Conservation (phyloP, 2,113 vertebrate species). For the Ahaetulla prasina region DNA sequence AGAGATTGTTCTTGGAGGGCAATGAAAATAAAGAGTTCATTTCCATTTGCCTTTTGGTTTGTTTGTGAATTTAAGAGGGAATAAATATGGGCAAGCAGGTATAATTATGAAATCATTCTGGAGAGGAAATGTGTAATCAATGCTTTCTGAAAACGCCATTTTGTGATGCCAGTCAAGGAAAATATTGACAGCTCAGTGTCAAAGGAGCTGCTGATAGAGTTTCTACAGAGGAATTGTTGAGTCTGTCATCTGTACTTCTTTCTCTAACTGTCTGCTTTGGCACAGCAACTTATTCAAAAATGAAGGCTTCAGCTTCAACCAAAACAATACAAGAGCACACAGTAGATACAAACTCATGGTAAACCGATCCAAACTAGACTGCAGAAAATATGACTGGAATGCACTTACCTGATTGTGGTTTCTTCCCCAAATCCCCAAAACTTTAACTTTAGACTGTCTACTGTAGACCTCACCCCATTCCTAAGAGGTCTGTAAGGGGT, state of each 20-base stretch:
- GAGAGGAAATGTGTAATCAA: background rate
- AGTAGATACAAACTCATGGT: no score
- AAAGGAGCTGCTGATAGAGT: background rate
- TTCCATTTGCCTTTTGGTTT: background rate
- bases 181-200: background rate
- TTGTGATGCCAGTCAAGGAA: background rate
- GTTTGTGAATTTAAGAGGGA: background rate
- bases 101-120: background rate
- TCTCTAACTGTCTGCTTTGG: background rate
- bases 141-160: background rate
- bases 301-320: no score
- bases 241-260: background rate
- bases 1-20: background rate
- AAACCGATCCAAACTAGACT: no score
- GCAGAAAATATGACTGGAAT: no score
- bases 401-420: no score
- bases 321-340: no score
- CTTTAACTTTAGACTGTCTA: no score
- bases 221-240: background rate
- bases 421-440: no score
- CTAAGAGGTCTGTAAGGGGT: no score
- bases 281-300: no score
- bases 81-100: background rate
- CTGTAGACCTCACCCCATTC: no score
- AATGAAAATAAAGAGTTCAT: background rate